Base-by-base conservation (phyloP, 2,888 invertebrate species). In the Tachina grossa region DNA sequence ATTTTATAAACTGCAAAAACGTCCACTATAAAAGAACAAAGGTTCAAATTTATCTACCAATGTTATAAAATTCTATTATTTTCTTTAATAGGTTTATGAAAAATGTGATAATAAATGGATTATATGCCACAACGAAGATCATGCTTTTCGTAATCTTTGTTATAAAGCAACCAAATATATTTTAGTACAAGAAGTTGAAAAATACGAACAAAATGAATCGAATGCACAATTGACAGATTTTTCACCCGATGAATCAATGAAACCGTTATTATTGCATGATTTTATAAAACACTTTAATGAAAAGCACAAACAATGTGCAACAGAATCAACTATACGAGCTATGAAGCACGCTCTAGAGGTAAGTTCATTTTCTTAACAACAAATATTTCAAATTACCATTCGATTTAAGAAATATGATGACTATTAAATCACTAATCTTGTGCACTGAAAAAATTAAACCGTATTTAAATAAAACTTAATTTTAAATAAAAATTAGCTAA, bases 271-370 rank as follows among this genome's bases (percentile, higher is more conserved):
- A 43, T 86, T 91, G 71, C 39, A 81, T 8, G 89, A 90, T 43
- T 92, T 93, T 66, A 83, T 92, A 8, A 88, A 83, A 14, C 88
- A 89, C 3, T 91, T 91, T 76, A 90, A 90, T 80, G 83, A 80
- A 14, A 91, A 91, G 75, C 88, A 91, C 61, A 90, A 90, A 39
- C 89, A 88, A 22, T 89, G 88, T 9, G 76, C 92, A 0, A 89
- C 86, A 2, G 91, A 91, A 41, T 89, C 90, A 8, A 87, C 88
- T 2, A 85, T 93, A n/a, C 85, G 84, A 51, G 90, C 92, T 43
- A 93, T 93, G 93, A 91, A 91, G 31, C 92, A 93, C 85, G 89
- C 89, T 16, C 89, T 93, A 69, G 91, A 92, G 88, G 93, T 92
- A 87, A 87, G 88, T 75, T 31, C 57, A n/a, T 41, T 61, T 61